Conservation (phyloP, 2,888 invertebrate species). For the Heteropelma amictum region DNA sequence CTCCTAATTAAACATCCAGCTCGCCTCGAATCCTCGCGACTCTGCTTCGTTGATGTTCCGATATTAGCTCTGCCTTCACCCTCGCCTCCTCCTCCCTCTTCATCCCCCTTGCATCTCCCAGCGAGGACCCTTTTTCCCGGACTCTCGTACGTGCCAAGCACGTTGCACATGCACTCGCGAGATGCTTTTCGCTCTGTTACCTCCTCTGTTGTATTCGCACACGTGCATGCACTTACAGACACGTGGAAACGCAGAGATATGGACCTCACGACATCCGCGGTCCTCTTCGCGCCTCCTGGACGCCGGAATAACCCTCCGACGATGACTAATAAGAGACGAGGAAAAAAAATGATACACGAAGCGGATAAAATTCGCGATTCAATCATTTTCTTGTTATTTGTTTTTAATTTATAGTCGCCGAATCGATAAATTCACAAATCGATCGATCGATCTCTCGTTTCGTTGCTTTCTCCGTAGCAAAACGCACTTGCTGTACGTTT, state of each 20-base stretch:
- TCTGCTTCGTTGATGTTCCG: slow-evolving; percentile 76
- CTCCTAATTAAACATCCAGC: slow-evolving; percentile 78
- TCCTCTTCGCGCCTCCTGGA: slow-evolving; percentile 56
- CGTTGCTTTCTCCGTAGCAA: no score
- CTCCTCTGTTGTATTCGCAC: slow-evolving; percentile 7
- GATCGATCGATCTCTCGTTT: slow-evolving; percentile 60
- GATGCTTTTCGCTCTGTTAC: slow-evolving; percentile 34
- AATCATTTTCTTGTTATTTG: no score
- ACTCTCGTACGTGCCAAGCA: no score
- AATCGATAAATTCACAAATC: no score
- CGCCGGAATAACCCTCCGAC: slow-evolving; percentile 33
- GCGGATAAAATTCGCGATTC: background rate
- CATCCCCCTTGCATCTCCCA: slow-evolving; percentile 6
- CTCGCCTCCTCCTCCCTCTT: slow-evolving; percentile 31
- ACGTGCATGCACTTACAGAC: slow-evolving; percentile 5
- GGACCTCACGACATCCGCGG: slow-evolving; percentile 48
- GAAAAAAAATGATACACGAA: background rate
- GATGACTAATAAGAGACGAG: slow-evolving; percentile 9
- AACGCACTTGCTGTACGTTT: no score
- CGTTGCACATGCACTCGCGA: slow-evolving; percentile 63
- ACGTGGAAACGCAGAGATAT: slow-evolving; percentile 5
- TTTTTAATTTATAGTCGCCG: no score
- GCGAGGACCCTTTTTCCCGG: slow-evolving; percentile 24
- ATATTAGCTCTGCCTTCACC: slow-evolving; percentile 74
- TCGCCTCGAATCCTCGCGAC: slow-evolving; percentile 70